A percentile compares a stretch with the other conserved stretches of the same genome.
Conservation (phyloP, 2,888 invertebrate genomes). For the Molanna angustata region DNA sequence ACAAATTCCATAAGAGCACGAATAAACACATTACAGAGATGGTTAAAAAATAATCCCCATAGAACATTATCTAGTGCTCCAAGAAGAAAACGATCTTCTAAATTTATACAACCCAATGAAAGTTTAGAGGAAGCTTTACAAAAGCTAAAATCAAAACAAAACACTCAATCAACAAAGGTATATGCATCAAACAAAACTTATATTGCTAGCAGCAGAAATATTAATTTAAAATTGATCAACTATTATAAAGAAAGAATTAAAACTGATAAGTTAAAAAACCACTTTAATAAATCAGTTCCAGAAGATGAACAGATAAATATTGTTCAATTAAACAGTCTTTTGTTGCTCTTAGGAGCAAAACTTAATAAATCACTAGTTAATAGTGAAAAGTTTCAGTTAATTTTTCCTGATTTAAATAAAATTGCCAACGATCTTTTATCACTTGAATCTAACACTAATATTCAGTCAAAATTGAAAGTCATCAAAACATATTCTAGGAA, state of each 20-base stretch:
- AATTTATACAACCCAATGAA: slow-evolving; percentile 27
- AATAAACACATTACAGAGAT: slow-evolving; percentile 52
- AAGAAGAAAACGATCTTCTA: slow-evolving; percentile 37
- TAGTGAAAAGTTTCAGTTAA: neutral
- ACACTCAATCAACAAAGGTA: no score
- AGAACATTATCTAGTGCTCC: slow-evolving; percentile 43
- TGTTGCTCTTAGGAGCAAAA: slow-evolving; percentile 19
- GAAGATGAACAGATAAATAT: slow-evolving; percentile 1
- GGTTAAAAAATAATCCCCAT: slow-evolving; percentile 51
- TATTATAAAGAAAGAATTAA: slow-evolving; percentile 10
- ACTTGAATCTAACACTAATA: neutral
- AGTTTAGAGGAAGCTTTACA: slow-evolving; percentile 44
- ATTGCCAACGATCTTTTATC: slow-evolving; percentile 6
- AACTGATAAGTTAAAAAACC: neutral
- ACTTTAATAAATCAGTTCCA: neutral
- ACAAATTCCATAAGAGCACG: slow-evolving; percentile 61
- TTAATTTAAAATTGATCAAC: slow-evolving; percentile 11
- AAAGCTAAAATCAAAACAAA: no score
- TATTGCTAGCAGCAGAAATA: no score
- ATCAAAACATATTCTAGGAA: slow-evolving; percentile 29
- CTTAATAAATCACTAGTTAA: slow-evolving; percentile 14
- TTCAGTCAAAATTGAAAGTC: neutral
- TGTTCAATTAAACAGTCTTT: slow-evolving; percentile 11
- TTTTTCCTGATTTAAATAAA: slow-evolving; percentile 1
- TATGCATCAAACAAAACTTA: no score